Evolutionary conservation across 2,113 vertebrate species (phyloP), one percentile per base, ranked within the genome.

Genomic region (Pollachius pollachius): DNA sequence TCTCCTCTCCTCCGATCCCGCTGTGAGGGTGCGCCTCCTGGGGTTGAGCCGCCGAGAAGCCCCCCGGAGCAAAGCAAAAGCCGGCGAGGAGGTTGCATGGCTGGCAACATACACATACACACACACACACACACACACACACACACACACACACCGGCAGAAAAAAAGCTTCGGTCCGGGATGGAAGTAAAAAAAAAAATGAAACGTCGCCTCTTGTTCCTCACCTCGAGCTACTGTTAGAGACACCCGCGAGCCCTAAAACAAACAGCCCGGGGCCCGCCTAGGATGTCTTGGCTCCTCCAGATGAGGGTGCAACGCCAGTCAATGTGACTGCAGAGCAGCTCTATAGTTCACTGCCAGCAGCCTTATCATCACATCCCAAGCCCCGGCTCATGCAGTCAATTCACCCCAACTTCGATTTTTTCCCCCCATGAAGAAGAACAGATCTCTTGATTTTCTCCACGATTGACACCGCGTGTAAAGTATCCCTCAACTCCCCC

Each of bases 231-330:
- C 85, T 88, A 82, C 84, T 88, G 87, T 89, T 84, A 74, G 88
- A 90, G 81, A 91, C 89, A 89, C 82, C 75, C 87, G 84, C 85
- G 91, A 85, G 88, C 83, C 27, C 86, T 81, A 86, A 87, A 86
- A 89, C 86, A 89, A 90, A 87, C 91, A 91, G 85, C 88, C 89
- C 76, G 87, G 85, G 89, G 87, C 88, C 88, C 88, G 81, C 84
- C 76, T 85, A 76, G 84, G 87, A 88, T 89, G 89, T 86, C 76
- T 81, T 84, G 87, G 84, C 82, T 85, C 82, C 4, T 27, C 76
- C 77, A 78, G 79, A 85, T 67, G 71, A 5, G 81, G 80, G 82
- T 76, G 81, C 78, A 81, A 83, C 63, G 84, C 84, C 87, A 84
- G 89, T 89, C 86, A 81, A 72, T 87, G 87, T 81, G 77, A 81